Conservation (phyloP, 2,888 invertebrate genomes). For the Amphipoea lucens region DNA sequence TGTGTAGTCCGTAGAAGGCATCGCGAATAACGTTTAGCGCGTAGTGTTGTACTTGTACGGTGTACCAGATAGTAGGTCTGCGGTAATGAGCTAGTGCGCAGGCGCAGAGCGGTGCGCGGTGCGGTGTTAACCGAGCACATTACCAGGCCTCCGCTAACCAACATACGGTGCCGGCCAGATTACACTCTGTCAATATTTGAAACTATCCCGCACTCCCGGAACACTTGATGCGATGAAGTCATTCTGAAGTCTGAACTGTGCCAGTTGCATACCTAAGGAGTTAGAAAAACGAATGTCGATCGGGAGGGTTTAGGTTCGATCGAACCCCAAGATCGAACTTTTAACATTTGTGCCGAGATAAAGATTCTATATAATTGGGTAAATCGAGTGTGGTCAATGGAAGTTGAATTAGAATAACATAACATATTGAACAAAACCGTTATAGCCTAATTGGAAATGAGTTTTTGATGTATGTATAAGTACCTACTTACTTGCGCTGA, state of each 20-base stretch:
- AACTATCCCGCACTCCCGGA: conserved; percentile 66
- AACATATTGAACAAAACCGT: neutral
- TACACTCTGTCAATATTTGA: conserved; percentile 89
- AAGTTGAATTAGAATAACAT: neutral
- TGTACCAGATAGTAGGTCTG: conserved; percentile 73
- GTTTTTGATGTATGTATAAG: neutral
- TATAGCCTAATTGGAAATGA: neutral
- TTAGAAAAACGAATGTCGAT: neutral
- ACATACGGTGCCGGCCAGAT: conserved; percentile 82
- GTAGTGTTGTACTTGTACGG: conserved; percentile 68
- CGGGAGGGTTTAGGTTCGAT: neutral
- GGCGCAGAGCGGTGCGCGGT: conserved; percentile 56
- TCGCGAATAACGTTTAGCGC: conserved; percentile 85
- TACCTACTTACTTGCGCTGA: neutral
- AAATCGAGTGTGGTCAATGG: neutral
- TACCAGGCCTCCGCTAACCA: conserved; percentile 85
- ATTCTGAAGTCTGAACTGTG: conserved; percentile 53
- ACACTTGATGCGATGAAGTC: conserved; percentile 58
- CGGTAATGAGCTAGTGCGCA: conserved; percentile 84
- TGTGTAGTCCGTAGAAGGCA: conserved; percentile 65
- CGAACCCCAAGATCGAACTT: neutral
- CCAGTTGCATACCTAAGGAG: neutral
- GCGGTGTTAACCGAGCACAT: conserved; percentile 84
- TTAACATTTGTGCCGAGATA: neutral
- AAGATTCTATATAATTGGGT: no score